Base-by-base conservation (phyloP, 2,797 vertebrate genomes). In the Catostomus latipinnis region DNA sequence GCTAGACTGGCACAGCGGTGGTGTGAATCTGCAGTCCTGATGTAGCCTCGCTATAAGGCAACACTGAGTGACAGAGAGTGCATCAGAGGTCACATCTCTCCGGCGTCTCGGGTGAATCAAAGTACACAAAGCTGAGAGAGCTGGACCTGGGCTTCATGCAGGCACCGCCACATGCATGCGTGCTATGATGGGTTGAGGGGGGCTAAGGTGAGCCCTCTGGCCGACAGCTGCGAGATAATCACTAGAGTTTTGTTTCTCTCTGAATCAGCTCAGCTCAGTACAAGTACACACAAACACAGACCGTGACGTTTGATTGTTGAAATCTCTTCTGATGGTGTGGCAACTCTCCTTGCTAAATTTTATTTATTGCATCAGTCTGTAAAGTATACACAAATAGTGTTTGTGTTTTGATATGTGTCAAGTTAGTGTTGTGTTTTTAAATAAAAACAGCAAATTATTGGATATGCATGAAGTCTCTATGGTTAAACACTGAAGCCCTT, bases 1-100 rank as follows among this genome's bases (percentile, higher is more conserved):
- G 70, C 74, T 75, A n/a, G 58, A 79, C 67, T 76, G 84, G 78
- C 74, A 81, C 65, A 67, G 77, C 69, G 43, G 67, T 78, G 62
- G 77, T 54, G 83, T 84, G 78, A 82, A 81, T 82, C 82, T 73
- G 81, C 46, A 16, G 61, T 73, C 43, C 66, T 78, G 80, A 52
- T 71, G 85, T 78, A 77, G 75, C 58, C 61, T 75, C 78, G 65
- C 50, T 77, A 73, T 80, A 68, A 71, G 60, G 81, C 76, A 85
- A 56, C 74, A 75, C 60, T 68, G 46, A 76, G 72, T 13, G 50
- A 80, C 75, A 71, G 50, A 83, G 78, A 43, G 50, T 8, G 6
- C 2, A 8, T 14, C 14, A 79, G 71, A 81, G 73, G 82, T 78
- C 84, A 83, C 18, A 1, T 57, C 54, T 76, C 84, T 22, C 49